Conservation (phyloP, 2,797 vertebrate species). For the Arrhamphus sclerolepis region DNA sequence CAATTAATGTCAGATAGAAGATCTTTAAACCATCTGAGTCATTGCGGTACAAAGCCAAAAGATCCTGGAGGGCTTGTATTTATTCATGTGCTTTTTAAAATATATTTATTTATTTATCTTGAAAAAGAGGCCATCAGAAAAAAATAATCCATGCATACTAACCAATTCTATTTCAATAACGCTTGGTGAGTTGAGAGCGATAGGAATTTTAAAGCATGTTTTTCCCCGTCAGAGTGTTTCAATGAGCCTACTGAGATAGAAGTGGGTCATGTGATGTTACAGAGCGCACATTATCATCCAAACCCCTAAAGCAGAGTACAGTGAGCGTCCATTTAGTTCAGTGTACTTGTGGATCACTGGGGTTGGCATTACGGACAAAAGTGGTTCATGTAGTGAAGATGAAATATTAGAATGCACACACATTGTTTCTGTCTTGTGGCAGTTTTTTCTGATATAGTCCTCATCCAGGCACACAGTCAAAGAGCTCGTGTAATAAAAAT, state of each 20-base stretch:
- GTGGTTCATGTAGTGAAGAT: slow-evolving; percentile 23
- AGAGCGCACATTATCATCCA: slow-evolving; percentile 45
- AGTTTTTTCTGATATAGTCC: background rate
- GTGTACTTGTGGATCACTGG: slow-evolving; percentile 42
- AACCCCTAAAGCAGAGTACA: slow-evolving; percentile 35
- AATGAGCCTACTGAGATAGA: slow-evolving; percentile 41
- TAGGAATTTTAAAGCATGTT: slow-evolving; percentile 38
- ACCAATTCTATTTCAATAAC: slow-evolving; percentile 43
- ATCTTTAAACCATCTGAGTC: slow-evolving; percentile 33
- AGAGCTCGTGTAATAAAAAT: slow-evolving; percentile 14
- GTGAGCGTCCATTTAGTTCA: slow-evolving; percentile 53
- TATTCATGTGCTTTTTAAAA: background rate
- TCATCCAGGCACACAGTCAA: slow-evolving; percentile 27
- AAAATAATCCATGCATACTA: slow-evolving; percentile 14
- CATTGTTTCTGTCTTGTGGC: slow-evolving; percentile 1
- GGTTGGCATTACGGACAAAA: slow-evolving; percentile 18
- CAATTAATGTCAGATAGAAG: slow-evolving; percentile 13
- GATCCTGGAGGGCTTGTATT: slow-evolving; percentile 34
- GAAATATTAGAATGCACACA: slow-evolving; percentile 8
- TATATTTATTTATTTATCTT: too few relatives aligned
- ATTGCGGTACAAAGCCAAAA: slow-evolving; percentile 15
- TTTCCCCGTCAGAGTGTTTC: slow-evolving; percentile 15
- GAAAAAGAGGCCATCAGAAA: too few relatives aligned
- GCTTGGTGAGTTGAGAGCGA: slow-evolving; percentile 20
- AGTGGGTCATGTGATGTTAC: slow-evolving; percentile 64